A percentile compares a stretch with the other conserved stretches of the same genome.
phyloP scores from a whole-genome alignment of 2,113 vertebrate genomes.

The Eretmochelys imbricata region DNA sequence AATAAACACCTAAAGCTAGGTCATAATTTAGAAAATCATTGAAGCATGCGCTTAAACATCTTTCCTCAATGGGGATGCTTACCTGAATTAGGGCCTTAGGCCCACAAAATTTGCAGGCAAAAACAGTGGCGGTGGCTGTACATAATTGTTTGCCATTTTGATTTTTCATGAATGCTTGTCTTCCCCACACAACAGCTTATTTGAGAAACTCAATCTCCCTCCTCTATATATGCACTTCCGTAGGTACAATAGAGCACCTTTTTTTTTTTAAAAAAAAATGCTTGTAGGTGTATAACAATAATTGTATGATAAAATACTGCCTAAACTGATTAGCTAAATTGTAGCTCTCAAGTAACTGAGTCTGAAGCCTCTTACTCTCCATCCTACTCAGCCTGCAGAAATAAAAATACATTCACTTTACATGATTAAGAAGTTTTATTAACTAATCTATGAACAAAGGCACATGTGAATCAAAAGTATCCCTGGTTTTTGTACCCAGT shows the following conservation, averaged over 20 bases:
- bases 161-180: background rate
- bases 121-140: background rate
- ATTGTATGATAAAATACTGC: background rate
- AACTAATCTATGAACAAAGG: slow-evolving; percentile 44
- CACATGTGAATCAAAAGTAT: slow-evolving; percentile 1
- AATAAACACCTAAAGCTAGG: background rate
- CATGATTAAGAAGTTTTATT: slow-evolving; percentile 55
- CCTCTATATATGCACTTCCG: background rate
- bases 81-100: background rate
- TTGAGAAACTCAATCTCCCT: background rate
- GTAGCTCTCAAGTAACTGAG: background rate
- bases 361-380: background rate
- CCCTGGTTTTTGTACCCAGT: background rate
- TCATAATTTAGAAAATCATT: background rate
- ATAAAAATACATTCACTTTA: slow-evolving; percentile 7
- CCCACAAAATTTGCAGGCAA: background rate
- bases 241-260: background rate
- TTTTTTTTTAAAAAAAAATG: background rate
- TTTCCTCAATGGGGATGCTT: background rate
- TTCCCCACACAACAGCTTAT: background rate
- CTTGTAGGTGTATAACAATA: background rate
- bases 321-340: background rate
- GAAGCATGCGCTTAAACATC: background rate
- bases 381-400: background rate
- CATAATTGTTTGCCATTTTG: background rate